Percentiles rank a stretch among this genome's conserved stretches.
Conservation (phyloP, 2,888 invertebrate genomes). For the Erebia aethiops region DNA sequence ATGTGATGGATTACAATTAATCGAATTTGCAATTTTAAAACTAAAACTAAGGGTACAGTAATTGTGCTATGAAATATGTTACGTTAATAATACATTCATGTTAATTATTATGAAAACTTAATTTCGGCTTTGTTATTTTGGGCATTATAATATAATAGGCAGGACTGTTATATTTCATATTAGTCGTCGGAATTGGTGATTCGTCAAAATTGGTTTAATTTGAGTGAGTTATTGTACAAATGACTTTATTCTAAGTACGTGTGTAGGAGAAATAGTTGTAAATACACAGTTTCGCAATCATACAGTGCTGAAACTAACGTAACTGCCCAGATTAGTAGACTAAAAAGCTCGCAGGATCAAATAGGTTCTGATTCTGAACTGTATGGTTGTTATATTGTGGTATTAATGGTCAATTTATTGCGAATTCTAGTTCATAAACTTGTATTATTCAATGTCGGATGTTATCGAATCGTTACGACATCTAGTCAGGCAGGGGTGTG, state of each 20-base stretch:
- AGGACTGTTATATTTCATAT: not conserved
- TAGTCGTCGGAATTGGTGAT: not conserved
- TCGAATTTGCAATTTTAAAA: no score
- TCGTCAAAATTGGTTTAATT: not conserved
- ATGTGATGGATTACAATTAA: no score
- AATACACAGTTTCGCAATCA: conserved; percentile 6
- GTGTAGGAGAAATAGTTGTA: conserved; percentile 8
- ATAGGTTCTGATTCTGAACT: not conserved
- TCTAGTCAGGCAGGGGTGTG: conserved; percentile 37
- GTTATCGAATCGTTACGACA: conserved; percentile 42
- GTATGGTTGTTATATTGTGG: conserved; percentile 16
- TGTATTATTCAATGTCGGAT: conserved; percentile 5
- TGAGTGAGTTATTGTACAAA: conserved; percentile 10
- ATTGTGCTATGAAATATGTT: not conserved
- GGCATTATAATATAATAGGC: not conserved
- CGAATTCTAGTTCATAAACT: conserved; percentile 21
- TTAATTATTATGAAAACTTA: no score
- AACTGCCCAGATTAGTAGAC: no score
- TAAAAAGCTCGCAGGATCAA: no score
- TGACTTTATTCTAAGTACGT: conserved; percentile 10
- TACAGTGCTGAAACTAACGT: not conserved
- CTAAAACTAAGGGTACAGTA: not conserved
- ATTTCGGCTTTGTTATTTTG: no score
- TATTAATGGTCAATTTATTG: conserved; percentile 28
- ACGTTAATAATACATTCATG: not conserved